These are phyloP conservation scores for Oreochromis mossambicus DNA, from an alignment of 2,797 vertebrate species.

Conservation along the genomic window DNA sequence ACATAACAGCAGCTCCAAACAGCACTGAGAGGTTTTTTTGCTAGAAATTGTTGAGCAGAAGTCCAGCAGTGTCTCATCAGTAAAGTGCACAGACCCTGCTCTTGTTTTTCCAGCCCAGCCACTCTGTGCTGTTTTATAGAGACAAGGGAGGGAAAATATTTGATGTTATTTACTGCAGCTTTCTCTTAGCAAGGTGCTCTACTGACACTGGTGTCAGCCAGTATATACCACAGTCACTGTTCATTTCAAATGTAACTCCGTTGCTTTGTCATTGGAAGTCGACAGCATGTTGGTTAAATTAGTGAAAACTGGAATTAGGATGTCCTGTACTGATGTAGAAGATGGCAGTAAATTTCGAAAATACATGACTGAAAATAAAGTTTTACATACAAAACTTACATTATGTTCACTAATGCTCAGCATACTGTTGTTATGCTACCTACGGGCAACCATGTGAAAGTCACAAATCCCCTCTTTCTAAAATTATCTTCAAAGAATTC, in stretches of 20 bases:
- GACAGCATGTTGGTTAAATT: fast-evolving
- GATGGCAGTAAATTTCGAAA: neutral
- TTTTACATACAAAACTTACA: fast-evolving
- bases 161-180: neutral
- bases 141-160: neutral
- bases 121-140: neutral
- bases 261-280: neutral
- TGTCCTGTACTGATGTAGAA: neutral
- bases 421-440: fast-evolving
- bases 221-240: neutral
- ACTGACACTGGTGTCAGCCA: neutral
- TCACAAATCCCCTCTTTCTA: fast-evolving
- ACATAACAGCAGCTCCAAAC: neutral
- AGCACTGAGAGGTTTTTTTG: neutral
- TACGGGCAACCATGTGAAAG: neutral
- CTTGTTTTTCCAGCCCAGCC: neutral
- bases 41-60: neutral
- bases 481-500: neutral
- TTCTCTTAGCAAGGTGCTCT: neutral
- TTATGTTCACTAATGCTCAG: neutral
- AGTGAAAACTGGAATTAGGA: neutral
- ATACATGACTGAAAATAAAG: neutral
- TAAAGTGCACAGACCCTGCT: neutral
- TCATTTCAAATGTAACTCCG: neutral
- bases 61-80: slow-evolving; percentile 1